Conservation (phyloP, 2,797 vertebrate genomes). For the Helarctos malayanus region DNA sequence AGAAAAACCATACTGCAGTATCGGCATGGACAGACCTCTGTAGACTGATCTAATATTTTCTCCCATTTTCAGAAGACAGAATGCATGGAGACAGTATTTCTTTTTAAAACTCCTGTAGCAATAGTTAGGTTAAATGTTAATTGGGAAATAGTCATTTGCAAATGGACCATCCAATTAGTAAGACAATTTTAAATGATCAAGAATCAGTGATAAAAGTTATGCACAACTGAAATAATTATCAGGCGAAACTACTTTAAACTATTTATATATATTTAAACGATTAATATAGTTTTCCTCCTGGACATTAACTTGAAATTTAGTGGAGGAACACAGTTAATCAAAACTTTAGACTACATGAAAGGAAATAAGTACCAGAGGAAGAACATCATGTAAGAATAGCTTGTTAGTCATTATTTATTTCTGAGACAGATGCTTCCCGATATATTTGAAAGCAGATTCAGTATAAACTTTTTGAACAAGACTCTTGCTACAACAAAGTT, state of each 20-base stretch:
- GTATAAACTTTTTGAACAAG: background rate
- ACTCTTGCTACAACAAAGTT: background rate
- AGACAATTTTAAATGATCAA: background rate
- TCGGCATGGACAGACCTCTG: background rate
- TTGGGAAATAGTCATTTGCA: background rate
- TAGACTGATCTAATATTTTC: background rate
- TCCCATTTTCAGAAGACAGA: background rate
- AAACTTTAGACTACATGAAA: background rate
- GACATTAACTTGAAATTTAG: background rate
- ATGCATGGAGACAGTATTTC: background rate
- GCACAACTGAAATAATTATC: background rate
- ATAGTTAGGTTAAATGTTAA: conserved; percentile 25
- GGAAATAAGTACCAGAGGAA: background rate
- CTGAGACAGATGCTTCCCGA: background rate
- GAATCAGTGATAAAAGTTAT: background rate
- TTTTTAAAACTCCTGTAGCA: background rate
- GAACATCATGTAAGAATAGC: background rate
- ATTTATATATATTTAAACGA: no score
- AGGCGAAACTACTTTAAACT: background rate
- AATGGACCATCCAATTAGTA: background rate
- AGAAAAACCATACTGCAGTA: background rate
- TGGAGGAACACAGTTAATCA: background rate
- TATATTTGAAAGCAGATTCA: background rate
- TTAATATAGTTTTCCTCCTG: background rate
- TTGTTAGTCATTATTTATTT: background rate